Evolutionary conservation across 2,113 vertebrate species (phyloP), one percentile per base, ranked within the genome.

Genomic region (Burhinus oedicnemus): DNA sequence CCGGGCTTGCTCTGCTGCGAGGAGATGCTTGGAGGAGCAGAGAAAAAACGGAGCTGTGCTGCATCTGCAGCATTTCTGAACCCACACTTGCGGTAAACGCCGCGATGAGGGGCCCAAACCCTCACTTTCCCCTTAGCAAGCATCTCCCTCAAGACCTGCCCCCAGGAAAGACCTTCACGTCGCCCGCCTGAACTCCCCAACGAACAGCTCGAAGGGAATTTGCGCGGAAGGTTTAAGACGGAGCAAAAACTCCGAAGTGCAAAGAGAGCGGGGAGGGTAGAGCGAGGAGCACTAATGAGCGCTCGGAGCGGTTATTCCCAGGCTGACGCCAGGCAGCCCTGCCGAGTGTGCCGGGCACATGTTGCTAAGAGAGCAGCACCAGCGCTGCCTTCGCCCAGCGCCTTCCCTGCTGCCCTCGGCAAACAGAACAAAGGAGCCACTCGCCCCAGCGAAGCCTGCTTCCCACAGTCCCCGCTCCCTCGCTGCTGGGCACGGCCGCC

Each of bases 311-410:
- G 61, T 74, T 96, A 97, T 98, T 98, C 97, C 98, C 98, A 95
- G 94, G 97, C 97, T 98, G 98, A 97, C 93, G 92, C 95, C 96
- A 97, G 47, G 15, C 71, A 95, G 91, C 96, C 89, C 96, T 42
- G 97, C 81, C 15, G 82, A 55, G 72, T 47, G 60, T 97, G 97
- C 95, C 64, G 95, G 97, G 97, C 96, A 96, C 97, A 97, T 44
- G 98, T 98, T 98, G 98, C 98, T 97, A 98, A 92, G 98, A 91
- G 97, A 96, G 97, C 94, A 51, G 97, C 94, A 55, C 88, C 93
- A 74, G 69, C 83, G 38, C 89, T 80, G 30, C 29, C 92, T 75
- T 62, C 51, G 94, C 97, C 81, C 29, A 82, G 97, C 55, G 88
- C 95, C 96, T 96, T 97, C 94, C 71, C 88, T 6, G 83, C 81